A percentile compares a stretch with the other conserved stretches of the same genome.
Conservation (phyloP, 2,888 invertebrate species). For the Heteropelma amictum region DNA sequence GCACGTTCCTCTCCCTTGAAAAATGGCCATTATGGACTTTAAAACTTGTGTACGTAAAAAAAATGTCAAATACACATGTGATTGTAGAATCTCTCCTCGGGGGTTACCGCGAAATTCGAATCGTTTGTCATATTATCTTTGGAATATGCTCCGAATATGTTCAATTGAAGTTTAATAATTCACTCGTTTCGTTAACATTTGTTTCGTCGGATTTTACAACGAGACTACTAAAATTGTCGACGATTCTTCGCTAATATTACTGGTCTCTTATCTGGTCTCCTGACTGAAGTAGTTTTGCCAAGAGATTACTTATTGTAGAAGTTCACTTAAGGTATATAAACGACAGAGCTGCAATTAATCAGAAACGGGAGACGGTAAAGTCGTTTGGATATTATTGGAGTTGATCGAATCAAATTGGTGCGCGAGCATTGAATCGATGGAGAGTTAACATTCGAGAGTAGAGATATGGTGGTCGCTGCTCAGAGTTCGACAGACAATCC, state of each 20-base stretch:
- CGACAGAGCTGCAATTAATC: slow-evolving; percentile 54
- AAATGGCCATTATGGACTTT: slow-evolving; percentile 15
- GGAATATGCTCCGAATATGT: no score
- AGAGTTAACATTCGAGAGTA: slow-evolving; percentile 45
- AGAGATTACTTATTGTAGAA: slow-evolving; percentile 44
- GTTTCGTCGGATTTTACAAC: no score
- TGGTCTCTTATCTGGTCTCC: no score
- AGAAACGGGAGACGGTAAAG: slow-evolving; percentile 46
- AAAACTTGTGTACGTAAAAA: neutral
- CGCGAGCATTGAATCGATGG: slow-evolving; percentile 43
- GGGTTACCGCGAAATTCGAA: no score
- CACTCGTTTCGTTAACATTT: neutral
- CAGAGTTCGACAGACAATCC: slow-evolving; percentile 55
- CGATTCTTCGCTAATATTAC: no score
- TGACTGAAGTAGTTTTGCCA: slow-evolving; percentile 29
- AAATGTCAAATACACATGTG: slow-evolving; percentile 1
- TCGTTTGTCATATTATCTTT: no score
- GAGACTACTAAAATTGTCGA: no score
- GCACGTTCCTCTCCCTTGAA: neutral
- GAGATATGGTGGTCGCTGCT: slow-evolving; percentile 27
- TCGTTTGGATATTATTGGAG: slow-evolving; percentile 57
- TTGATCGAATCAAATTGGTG: slow-evolving; percentile 49
- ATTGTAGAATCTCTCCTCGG: neutral
- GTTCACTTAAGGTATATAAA: slow-evolving; percentile 31
- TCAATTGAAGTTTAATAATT: neutral